These are phyloP conservation scores for Nipponia nippon DNA, from an alignment of 2,113 vertebrate species.

Conservation along the genomic window DNA sequence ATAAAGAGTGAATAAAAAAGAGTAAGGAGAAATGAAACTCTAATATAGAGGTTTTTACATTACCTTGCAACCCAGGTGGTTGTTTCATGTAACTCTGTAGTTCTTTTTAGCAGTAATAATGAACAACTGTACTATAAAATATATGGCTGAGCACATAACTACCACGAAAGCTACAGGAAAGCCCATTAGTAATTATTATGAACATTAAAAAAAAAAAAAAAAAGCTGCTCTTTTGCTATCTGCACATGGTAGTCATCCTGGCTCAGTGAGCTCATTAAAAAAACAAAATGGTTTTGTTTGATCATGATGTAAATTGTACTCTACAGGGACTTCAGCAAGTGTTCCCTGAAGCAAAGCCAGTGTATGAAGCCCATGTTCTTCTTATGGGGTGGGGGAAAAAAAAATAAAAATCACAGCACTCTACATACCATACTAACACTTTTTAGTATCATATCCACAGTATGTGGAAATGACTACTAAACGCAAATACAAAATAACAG, in stretches of 20 bases:
- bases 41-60: not conserved
- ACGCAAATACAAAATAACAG: constrained; percentile 17
- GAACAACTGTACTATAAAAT: not conserved
- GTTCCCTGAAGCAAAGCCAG: not conserved
- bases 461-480: not conserved
- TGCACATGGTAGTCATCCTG: constrained; percentile 4
- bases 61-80: not conserved
- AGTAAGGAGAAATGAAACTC: not conserved
- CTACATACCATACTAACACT: not conserved
- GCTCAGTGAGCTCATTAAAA: constrained; percentile 34
- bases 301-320: not conserved
- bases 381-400: not conserved
- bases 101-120: not conserved
- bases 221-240: not conserved
- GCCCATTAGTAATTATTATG: not conserved
- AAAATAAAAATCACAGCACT: not conserved
- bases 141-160: not conserved
- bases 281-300: constrained; percentile 40
- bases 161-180: not conserved
- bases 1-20: not conserved
- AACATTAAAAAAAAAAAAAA: not conserved
- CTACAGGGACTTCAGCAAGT: not conserved
- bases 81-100: not conserved
- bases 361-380: not conserved
- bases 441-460: not conserved